These are phyloP conservation scores for Asobara japonica DNA, from an alignment of 1,140 invertebrate genomes.

Conservation along the genomic window DNA sequence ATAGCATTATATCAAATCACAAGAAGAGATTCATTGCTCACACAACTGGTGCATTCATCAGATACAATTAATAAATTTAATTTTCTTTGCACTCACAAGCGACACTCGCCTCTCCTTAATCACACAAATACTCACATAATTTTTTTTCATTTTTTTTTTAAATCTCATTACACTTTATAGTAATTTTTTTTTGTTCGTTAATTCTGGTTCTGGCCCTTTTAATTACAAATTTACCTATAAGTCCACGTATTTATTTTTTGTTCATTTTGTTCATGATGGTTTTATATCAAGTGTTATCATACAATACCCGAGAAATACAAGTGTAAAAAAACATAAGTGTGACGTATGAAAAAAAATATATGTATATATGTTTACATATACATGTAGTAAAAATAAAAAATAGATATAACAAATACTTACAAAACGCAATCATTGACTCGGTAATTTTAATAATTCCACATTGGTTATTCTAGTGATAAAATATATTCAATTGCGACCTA, in stretches of 20 bases:
- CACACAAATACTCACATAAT: conserved; percentile 6
- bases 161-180: conserved; percentile 3
- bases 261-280: conserved; percentile 2
- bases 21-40: conserved; percentile 62
- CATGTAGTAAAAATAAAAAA: conserved; percentile 6
- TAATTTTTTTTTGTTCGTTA: conserved; percentile 13
- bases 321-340: conserved; percentile 13
- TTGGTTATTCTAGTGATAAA: not conserved
- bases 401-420: not conserved
- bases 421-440: conserved; percentile 1
- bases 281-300: conserved; percentile 10
- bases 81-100: conserved; percentile 28
- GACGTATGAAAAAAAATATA: conserved; percentile 9
- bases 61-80: conserved; percentile 23
- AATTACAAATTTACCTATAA: conserved; percentile 16
- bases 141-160: conserved; percentile 1
- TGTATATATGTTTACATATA: too few species aligned
- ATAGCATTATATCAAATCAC: conserved; percentile 65
- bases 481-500: not conserved
- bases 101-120: not conserved
- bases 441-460: not conserved
- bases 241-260: conserved; percentile 17
- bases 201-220: conserved; percentile 20
- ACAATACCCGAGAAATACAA: conserved; percentile 1
- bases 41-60: conserved; percentile 50